These are phyloP conservation scores for Tretioscincus oriximinensis DNA, from an alignment of 2,113 vertebrate species.

Conservation along the genomic window DNA sequence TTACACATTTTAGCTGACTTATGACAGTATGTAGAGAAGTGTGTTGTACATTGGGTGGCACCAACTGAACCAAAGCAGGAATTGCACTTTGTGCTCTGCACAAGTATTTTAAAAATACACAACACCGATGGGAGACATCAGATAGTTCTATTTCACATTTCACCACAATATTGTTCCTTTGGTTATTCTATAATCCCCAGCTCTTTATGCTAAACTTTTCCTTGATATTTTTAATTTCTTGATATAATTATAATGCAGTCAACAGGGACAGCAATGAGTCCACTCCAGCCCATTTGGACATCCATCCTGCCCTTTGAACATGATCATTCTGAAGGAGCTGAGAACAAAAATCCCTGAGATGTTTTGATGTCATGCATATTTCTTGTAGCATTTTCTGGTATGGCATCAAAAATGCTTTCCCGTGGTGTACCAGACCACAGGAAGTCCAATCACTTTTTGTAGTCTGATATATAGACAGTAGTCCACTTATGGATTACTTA, in stretches of 20 bases:
- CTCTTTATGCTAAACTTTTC: neutral
- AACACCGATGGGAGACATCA: neutral
- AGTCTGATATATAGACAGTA: too few relatives aligned
- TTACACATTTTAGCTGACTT: conserved; percentile 76
- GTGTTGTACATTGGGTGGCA: conserved; percentile 54
- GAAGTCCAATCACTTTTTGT: too few relatives aligned
- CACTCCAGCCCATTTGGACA: neutral
- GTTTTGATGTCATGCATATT: too few relatives aligned
- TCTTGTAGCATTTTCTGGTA: too few relatives aligned
- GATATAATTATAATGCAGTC: too few relatives aligned
- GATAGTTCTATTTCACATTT: neutral
- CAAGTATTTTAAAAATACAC: conserved; percentile 44
- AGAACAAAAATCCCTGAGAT: too few relatives aligned
- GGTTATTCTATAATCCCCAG: neutral
- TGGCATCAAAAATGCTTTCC: too few relatives aligned
- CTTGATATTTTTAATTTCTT: neutral
- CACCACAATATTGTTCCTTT: conserved; percentile 9
- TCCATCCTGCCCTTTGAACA: too few relatives aligned
- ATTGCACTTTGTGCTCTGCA: conserved; percentile 48
- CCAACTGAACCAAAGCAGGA: conserved; percentile 51
- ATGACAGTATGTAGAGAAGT: conserved; percentile 57
- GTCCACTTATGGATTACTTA: too few relatives aligned
- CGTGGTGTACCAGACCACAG: too few relatives aligned
- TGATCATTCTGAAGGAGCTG: too few relatives aligned
- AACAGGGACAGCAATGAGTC: too few relatives aligned